phyloP scores from a whole-genome alignment of 2,113 vertebrate species.

The Catharus fuscescens region DNA sequence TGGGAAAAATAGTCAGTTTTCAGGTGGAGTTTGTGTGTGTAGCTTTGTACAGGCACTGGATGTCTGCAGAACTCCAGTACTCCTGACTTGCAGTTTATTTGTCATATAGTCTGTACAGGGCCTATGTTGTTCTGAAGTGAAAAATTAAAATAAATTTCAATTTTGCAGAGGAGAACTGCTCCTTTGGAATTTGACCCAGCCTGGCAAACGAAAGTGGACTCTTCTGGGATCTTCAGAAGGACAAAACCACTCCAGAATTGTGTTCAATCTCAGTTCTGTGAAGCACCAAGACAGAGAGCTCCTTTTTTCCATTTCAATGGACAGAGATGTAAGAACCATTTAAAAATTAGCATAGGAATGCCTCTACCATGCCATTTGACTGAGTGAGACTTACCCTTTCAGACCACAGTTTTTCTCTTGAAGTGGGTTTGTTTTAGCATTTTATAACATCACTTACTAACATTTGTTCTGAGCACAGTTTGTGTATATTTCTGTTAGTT shows the following conservation, averaged over 20 bases:
- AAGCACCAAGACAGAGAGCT: constrained; percentile 76
- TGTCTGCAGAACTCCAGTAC: not conserved
- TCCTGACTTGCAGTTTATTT: not conserved
- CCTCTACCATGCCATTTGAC: not conserved
- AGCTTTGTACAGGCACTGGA: not conserved
- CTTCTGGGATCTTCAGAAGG: constrained; percentile 86
- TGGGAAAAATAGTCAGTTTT: not conserved
- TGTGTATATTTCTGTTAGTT: not conserved
- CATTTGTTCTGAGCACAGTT: not conserved
- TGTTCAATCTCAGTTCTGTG: constrained; percentile 89
- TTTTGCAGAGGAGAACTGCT: constrained; percentile 88
- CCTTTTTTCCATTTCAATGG: constrained; percentile 95
- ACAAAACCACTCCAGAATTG: constrained; percentile 91
- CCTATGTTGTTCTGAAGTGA: not conserved
- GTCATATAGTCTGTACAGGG: rapidly evolving
- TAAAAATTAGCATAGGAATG: not conserved
- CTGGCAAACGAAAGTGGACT: constrained; percentile 87
- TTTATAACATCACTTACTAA: not conserved
- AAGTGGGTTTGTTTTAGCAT: not conserved
- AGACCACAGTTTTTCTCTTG: not conserved
- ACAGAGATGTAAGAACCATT: constrained; percentile 84
- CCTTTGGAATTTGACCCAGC: constrained; percentile 86
- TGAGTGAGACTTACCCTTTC: not conserved
- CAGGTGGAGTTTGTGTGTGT: not conserved
- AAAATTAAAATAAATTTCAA: not conserved